phyloP scores from a whole-genome alignment of 2,888 invertebrate genomes.

The Cerceris ruficornis region DNA sequence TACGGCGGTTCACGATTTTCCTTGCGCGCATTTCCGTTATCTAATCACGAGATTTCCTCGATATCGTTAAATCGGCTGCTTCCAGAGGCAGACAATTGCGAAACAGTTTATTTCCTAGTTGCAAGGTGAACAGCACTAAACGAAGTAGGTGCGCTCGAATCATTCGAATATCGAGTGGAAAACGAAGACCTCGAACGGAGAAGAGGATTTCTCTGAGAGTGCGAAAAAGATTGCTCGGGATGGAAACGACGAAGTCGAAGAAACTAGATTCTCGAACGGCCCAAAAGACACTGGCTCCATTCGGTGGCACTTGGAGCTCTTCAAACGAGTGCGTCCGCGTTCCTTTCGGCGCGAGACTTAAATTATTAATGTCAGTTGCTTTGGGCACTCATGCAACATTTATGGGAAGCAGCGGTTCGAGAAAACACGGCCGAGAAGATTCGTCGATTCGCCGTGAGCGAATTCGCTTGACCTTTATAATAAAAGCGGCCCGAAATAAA shows the following conservation, averaged over 20 bases:
- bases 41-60: too few relatives aligned
- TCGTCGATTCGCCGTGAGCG: conserved; percentile 59
- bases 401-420: conserved; percentile 59
- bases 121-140: too few relatives aligned
- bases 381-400: conserved; percentile 71
- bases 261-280: conserved; percentile 18
- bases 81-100: too few relatives aligned
- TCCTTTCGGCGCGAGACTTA: conserved; percentile 59
- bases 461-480: conserved; percentile 72
- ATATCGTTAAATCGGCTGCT: too few relatives aligned
- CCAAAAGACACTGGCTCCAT: conserved; percentile 33
- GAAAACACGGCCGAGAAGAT: conserved; percentile 57
- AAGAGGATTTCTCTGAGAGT: too few relatives aligned
- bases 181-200: neutral
- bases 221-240: conserved; percentile 16
- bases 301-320: conserved; percentile 15
- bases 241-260: neutral
- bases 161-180: too few relatives aligned
- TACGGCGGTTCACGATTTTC: too few relatives aligned
- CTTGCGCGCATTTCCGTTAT: too few relatives aligned
- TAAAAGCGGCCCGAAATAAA: conserved; percentile 61
- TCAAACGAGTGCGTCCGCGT: conserved; percentile 45
- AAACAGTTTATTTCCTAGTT: too few relatives aligned
- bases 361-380: conserved; percentile 71
- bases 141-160: too few relatives aligned